These are phyloP conservation scores for Dissostichus mawsoni DNA, from an alignment of 2,113 vertebrate species.

Conservation along the genomic window DNA sequence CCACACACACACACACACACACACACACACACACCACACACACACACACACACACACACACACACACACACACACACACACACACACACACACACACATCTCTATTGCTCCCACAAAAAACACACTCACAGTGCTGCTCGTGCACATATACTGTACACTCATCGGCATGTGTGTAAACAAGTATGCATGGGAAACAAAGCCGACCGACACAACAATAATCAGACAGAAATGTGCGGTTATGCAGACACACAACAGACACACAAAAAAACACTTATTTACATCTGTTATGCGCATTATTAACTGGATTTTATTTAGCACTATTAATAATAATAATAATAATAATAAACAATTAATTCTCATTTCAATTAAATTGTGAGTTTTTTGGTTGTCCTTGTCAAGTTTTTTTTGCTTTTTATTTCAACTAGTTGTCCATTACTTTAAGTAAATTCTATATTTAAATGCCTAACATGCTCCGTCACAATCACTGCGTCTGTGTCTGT, in stretches of 20 bases:
- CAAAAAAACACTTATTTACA: neutral
- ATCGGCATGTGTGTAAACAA: neutral
- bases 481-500: conserved; percentile 28
- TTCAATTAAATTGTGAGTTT: too few species aligned
- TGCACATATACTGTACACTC: neutral
- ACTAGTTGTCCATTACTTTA: too few species aligned
- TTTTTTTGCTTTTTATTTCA: too few species aligned
- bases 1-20: conserved; percentile 1
- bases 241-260: neutral
- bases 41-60: conserved; percentile 1
- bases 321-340: too few species aligned
- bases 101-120: too few species aligned
- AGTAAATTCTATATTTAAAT: too few species aligned
- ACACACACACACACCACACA: conserved; percentile 12
- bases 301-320: too few species aligned
- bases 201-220: neutral
- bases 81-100: conserved; percentile 4
- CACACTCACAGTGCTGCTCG: too few species aligned
- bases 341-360: too few species aligned
- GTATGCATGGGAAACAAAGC: neutral
- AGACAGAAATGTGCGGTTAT: neutral
- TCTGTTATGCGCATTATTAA: too few species aligned
- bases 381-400: too few species aligned
- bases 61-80: conserved; percentile 1
- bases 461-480: conserved; percentile 27